Conservation (phyloP, 1,140 invertebrate genomes). For the Drosophila pruinosa region DNA sequence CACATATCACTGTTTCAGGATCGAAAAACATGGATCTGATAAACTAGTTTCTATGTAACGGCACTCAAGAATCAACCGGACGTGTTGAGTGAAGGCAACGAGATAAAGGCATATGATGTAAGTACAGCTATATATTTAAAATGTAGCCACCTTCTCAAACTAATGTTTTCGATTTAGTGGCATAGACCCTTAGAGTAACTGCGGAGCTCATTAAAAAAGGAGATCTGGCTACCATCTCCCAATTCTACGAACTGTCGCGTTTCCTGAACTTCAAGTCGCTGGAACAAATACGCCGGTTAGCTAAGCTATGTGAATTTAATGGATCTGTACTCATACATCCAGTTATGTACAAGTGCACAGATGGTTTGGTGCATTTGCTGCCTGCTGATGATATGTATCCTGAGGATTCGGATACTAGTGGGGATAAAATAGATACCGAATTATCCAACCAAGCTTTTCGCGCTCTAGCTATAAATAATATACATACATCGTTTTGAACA, state of each 20-base stretch:
- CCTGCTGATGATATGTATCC: conserved; percentile 83
- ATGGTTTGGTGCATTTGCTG: conserved; percentile 74
- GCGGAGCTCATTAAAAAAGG: conserved; percentile 50
- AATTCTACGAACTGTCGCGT: conserved; percentile 85
- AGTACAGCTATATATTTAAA: conserved; percentile 19
- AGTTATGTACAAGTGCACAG: conserved; percentile 79
- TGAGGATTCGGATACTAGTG: conserved; percentile 53
- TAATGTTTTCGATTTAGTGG: conserved; percentile 83
- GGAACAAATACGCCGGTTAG: conserved; percentile 83
- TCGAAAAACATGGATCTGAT: too few species aligned
- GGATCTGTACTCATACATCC: conserved; percentile 83
- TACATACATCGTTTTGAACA: conserved; percentile 75
- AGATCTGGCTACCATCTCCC: conserved; percentile 84
- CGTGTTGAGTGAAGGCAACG: conserved; percentile 85
- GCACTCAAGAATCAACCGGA: conserved; percentile 85
- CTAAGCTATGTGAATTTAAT: conserved; percentile 70
- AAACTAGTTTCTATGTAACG: conserved; percentile 91
- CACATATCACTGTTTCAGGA: too few species aligned
- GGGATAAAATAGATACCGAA: conserved; percentile 41
- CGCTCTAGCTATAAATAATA: conserved; percentile 40
- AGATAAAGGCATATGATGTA: conserved; percentile 89
- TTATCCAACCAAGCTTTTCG: conserved; percentile 65
- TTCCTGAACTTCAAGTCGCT: conserved; percentile 83
- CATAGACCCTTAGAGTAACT: conserved; percentile 82
- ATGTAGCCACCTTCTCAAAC: too few species aligned